Base-by-base conservation (phyloP, 2,113 vertebrate species). In the Baryphthengus martii region DNA sequence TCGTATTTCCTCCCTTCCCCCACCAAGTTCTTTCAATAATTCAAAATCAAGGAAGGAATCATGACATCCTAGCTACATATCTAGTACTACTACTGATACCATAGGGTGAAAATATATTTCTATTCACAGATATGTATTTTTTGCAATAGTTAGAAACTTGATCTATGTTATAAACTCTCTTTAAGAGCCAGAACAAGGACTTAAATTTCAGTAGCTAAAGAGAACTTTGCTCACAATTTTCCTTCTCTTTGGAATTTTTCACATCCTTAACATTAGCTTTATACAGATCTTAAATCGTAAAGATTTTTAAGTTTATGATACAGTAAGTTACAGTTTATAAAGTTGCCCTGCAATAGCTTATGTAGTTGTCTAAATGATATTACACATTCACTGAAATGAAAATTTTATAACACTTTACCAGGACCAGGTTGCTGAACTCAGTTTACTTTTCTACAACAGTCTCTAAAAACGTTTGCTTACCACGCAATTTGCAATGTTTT, bases 401-500 rank as follows among this genome's bases (percentile, higher is more conserved):
- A 10, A 53, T 56, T 89, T 85, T 79, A 29, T 56, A 85, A 61
- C 25, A 31, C 61, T 91, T 87, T 52, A 37, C 61, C 25, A 75
- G 49, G 13, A 63, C 39, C 33, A 44, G 21, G 63, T 47, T 91
- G 83, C 80, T 90, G 40, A 86, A 40, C 65, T 92, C 68, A 19
- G 37, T 87, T 89, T 42, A 71, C 13, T 90, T 93, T 79, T 90
- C 67, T 88, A 50, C 53, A 70, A 52, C 31, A 44, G 31, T 33
- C 35, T 39, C 81, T 62, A 95, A 92, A 95, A 96, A 92, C 93
- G 91, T 15, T 82, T 53, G 0, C 74, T 93, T 95, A 86, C 79
- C 39, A 82, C 53, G 83, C 63, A 63, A 85, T 96, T 85, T 93
- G 95, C 85, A 94, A 93, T 78, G 94, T 96, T 97, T 95, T 42